phyloP scores from a whole-genome alignment of 2,113 vertebrate species.

The Peromyscus leucopus region DNA sequence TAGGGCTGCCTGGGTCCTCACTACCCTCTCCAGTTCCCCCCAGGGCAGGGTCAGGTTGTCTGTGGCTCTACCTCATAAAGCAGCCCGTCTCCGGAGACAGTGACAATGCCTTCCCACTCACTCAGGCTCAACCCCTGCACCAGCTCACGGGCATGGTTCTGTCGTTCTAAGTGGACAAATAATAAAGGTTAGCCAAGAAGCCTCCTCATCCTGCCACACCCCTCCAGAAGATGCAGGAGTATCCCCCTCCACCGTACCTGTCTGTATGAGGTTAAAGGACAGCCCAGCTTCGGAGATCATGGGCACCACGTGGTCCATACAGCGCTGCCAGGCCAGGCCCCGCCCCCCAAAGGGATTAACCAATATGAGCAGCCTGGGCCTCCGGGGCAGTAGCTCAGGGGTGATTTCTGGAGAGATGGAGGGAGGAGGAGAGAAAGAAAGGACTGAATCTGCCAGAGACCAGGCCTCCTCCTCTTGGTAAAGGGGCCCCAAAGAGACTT shows the following conservation, averaged over 20 bases:
- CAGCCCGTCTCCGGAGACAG: constrained; percentile 93
- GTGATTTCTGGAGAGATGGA: constrained; percentile 88
- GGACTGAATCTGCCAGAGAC: not conserved
- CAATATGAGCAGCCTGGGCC: constrained; percentile 92
- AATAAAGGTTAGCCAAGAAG: not conserved
- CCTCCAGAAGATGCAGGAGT: no score
- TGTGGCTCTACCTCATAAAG: constrained; percentile 90
- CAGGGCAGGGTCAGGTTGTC: not conserved
- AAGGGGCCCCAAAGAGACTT: not conserved
- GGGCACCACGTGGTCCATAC: constrained; percentile 93
- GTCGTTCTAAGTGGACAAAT: constrained; percentile 87
- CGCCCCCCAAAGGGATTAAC: constrained; percentile 94
- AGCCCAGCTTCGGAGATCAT: constrained; percentile 95
- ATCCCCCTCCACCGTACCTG: constrained; percentile 81
- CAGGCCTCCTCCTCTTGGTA: not conserved
- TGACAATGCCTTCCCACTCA: constrained; percentile 95
- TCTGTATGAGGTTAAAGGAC: constrained; percentile 95
- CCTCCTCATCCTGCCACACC: no score
- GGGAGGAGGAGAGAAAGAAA: not conserved
- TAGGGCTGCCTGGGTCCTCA: not conserved
- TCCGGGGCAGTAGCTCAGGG: constrained; percentile 90
- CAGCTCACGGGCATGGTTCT: constrained; percentile 93
- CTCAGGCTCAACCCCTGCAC: constrained; percentile 90
- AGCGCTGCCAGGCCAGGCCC: constrained; percentile 93
- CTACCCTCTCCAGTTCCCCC: not conserved